These are phyloP conservation scores for Rhizoglyphus robini DNA, from an alignment of 1,140 invertebrate species.

Conservation along the genomic window DNA sequence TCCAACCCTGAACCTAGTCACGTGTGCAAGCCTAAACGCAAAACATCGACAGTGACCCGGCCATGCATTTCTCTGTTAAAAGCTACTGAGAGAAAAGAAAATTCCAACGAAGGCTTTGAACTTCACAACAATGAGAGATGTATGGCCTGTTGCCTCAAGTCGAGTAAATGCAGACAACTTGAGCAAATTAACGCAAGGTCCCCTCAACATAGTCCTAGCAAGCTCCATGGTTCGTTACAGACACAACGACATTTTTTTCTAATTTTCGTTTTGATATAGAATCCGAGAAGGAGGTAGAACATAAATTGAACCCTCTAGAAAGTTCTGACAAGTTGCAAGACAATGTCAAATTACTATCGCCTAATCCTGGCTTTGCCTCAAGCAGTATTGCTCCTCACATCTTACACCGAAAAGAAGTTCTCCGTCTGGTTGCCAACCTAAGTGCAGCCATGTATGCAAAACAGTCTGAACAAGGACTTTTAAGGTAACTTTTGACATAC, in stretches of 20 bases:
- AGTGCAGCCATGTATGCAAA: conserved; percentile 40
- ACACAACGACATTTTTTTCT: too few relatives aligned
- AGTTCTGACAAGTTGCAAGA: too few relatives aligned
- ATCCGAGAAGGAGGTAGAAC: too few relatives aligned
- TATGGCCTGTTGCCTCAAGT: not conserved
- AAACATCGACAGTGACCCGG: not conserved
- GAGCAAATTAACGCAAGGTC: not conserved
- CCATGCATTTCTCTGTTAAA: not conserved
- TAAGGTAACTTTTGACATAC: conserved; percentile 33
- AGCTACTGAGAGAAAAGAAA: not conserved
- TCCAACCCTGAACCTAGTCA: not conserved
- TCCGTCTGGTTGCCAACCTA: conserved; percentile 39
- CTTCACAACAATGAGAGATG: not conserved
- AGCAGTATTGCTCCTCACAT: too few relatives aligned
- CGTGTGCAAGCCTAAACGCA: not conserved
- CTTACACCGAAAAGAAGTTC: conserved; percentile 38
- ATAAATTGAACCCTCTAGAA: too few relatives aligned
- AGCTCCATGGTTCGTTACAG: not conserved
- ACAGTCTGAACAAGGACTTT: conserved; percentile 40
- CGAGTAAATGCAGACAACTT: not conserved
- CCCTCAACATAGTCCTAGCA: too few relatives aligned
- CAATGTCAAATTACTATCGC: too few relatives aligned
- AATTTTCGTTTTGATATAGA: not conserved
- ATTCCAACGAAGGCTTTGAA: not conserved
- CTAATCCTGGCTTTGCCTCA: too few relatives aligned